Base-by-base conservation (phyloP, 2,113 vertebrate genomes). In the Colistium nudipinnis region DNA sequence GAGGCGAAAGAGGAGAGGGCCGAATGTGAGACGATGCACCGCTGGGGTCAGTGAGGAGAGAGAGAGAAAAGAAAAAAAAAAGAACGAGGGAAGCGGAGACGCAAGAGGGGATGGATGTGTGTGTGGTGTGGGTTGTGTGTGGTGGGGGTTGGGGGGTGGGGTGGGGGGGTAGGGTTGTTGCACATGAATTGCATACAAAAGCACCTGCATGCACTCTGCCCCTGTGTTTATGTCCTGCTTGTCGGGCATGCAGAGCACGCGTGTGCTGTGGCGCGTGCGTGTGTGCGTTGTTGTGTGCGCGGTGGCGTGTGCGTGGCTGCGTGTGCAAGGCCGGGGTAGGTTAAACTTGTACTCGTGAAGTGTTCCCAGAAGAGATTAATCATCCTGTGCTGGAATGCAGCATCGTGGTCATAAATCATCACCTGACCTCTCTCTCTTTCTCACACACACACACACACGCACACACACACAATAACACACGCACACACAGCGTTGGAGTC, bases 281-380 rank as follows among this genome's bases (percentile, higher is more conserved):
- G 76, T 78, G 57, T 76, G 55, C 35, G 61, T 39, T 20, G 22
- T 28, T 20, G 41, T 67, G 28, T 48, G 45, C 43, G 4, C 10
- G 0, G 4, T 13, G 6, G 39, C 51, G 60, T 55, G 51, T 75
- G 62, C 13, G 62, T 64, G 56, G 43, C 55, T 12, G 70, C 36
- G 36, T 71, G 87, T 76, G 76, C 88, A 81, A 89, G 84, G 87
- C 90, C 86, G 90, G 90, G 92, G 90, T 93, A 92, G 92, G 92
- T 93, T 93, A 92, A 93, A 94, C 89, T 93, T 87, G 88, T 91
- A 90, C 87, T 92, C 74, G 90, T 91, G 87, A 91, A 92, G 91
- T 91, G 91, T 92, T 93, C 91, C 91, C 91, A 92, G 91, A 91
- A 93, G 91, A 93, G 88, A 94, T 93, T 93, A 93, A 94, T 93